A percentile compares a stretch with the other conserved stretches of the same genome.
Conservation (phyloP, 2,888 invertebrate species). For the Lordiphosa fenestrarum region DNA sequence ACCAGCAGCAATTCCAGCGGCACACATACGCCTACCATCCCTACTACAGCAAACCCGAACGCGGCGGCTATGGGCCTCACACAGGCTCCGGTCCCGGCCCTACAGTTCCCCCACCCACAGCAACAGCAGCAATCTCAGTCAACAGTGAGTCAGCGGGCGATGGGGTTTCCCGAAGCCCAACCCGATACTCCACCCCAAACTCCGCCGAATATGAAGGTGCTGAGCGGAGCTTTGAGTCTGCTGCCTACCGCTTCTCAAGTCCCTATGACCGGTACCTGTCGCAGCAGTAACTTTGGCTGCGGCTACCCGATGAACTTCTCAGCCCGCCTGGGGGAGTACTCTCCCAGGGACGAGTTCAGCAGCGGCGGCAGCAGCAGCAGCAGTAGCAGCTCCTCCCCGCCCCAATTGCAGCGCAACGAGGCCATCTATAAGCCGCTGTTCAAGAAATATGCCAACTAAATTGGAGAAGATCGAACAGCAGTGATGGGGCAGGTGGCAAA, state of each 20-base stretch:
- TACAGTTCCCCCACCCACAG: constrained; percentile 28
- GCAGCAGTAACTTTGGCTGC: constrained; percentile 70
- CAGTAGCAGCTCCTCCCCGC: constrained; percentile 69
- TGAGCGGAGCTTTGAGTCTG: constrained; percentile 88
- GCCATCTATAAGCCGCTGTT: constrained; percentile 92
- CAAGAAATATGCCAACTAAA: constrained; percentile 85
- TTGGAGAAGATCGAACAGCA: constrained; percentile 10
- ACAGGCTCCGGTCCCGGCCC: constrained; percentile 10
- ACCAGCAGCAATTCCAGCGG: constrained; percentile 76
- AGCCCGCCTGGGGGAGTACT: constrained; percentile 73
- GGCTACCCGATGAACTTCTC: constrained; percentile 61
- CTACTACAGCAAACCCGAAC: constrained; percentile 74
- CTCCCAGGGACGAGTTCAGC: constrained; percentile 71
- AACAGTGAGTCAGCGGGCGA: constrained; percentile 80
- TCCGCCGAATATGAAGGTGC: constrained; percentile 95
- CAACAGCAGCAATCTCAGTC: constrained; percentile 67
- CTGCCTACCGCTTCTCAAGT: constrained; percentile 84
- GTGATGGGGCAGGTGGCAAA: too few species aligned
- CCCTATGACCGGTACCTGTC: constrained; percentile 82
- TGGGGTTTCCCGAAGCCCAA: constrained; percentile 92
- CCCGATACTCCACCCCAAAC: constrained; percentile 95
- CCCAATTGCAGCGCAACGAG: constrained; percentile 60
- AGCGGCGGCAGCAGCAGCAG: constrained; percentile 63
- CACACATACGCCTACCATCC: constrained; percentile 77
- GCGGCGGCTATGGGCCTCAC: constrained; percentile 48